Conservation (phyloP, 2,888 invertebrate species). For the Spilarctia lutea region DNA sequence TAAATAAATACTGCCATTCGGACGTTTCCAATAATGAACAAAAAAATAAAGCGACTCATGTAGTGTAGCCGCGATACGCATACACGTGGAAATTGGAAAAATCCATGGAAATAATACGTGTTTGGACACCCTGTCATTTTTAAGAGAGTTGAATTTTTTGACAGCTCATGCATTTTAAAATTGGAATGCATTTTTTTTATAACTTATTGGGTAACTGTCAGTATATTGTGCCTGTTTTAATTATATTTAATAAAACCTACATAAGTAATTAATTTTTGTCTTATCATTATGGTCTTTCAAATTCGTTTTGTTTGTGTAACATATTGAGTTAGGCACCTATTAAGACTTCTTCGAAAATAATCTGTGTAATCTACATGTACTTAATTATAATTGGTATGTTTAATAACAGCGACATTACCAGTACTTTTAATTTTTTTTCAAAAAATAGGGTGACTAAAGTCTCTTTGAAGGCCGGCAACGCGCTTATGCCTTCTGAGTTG, state of each 20-base stretch:
- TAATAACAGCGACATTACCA: neutral
- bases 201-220: neutral
- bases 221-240: neutral
- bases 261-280: no score
- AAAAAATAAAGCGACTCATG: slow-evolving; percentile 64
- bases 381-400: neutral
- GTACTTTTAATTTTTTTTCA: no score
- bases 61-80: slow-evolving; percentile 70
- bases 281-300: neutral
- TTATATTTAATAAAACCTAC: neutral
- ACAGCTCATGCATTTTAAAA: slow-evolving; percentile 1
- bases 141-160: slow-evolving; percentile 22
- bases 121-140: slow-evolving; percentile 44
- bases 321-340: neutral
- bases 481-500: no score
- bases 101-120: slow-evolving; percentile 60
- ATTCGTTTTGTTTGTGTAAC: neutral
- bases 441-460: neutral
- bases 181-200: neutral
- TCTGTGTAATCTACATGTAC: neutral
- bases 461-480: neutral
- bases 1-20: slow-evolving; percentile 52
- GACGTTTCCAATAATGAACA: slow-evolving; percentile 55
- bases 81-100: slow-evolving; percentile 79
- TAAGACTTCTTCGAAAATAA: neutral